Base-by-base conservation (phyloP, 2,797 vertebrate species). In the Sebastes nivosus region DNA sequence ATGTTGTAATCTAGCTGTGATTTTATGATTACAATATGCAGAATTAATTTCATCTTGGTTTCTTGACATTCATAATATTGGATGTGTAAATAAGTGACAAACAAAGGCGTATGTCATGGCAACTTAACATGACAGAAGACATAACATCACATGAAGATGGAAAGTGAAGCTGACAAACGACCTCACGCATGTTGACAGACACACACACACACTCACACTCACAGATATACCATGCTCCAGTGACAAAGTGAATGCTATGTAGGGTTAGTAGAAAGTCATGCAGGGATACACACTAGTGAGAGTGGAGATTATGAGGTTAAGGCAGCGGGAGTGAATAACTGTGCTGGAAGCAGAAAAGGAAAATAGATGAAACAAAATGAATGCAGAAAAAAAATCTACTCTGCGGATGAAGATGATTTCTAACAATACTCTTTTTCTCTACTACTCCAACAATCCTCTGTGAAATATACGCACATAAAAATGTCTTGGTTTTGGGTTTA, bases 381-480 rank as follows among this genome's bases (percentile, higher is more conserved):
- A 66, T 36, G 22, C 0, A 25, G 50, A 16, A 24, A 36, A 58
- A 58, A 52, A 54, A 27, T 66, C 25, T 80, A 68, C 18, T 57
- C 32, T 46, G 25, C 29, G 13, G 25, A 77, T 72, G 55, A 80
- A 50, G 66, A 70, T 70, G 58, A 60, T 73, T 81, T 88, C 69
- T 86, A 91, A 85, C 85, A 88, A 80, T 65, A 76, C 80, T 86
- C 82, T 91, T 92, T 92, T 93, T 91, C 88, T 92, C 84, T 34
- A 76, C 67, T 63, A 58, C 58, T 30, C 25, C 14, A 82, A 78
- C 18, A 76, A 64, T 58, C 24, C 16, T 81, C 14, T 75, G 57
- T 38, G 38, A 77, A 54, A 69, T 76, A 54, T 38, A 30, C 2
- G 8, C 12, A 61, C 57, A 67, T 20, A 64, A 20, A 67, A 16